These are phyloP conservation scores for Phylloscopus trochiloides DNA, from an alignment of 2,113 vertebrate genomes.

Conservation along the genomic window DNA sequence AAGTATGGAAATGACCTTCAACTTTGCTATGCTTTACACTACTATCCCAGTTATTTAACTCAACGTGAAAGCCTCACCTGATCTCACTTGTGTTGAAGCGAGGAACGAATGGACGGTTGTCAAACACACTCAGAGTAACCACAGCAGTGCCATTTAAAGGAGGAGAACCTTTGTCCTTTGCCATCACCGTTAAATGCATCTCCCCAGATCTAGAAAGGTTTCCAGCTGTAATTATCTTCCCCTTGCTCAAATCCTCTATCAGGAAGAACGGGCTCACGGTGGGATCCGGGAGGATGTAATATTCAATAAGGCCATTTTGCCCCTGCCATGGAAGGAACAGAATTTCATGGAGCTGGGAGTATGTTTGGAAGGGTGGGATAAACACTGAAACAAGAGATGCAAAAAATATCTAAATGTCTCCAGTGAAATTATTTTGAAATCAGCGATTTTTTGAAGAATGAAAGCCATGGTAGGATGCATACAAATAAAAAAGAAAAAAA, in stretches of 20 bases:
- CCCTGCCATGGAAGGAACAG: slow-evolving; percentile 28
- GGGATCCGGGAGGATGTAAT: slow-evolving; percentile 24
- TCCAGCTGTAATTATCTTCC: slow-evolving; percentile 57
- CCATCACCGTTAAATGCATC: slow-evolving; percentile 43
- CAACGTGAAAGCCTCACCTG: slow-evolving; percentile 41
- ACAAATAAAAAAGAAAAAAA: neutral
- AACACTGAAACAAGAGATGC: neutral
- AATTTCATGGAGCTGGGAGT: neutral
- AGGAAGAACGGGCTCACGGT: neutral
- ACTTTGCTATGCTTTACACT: neutral
- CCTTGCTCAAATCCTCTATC: slow-evolving; percentile 36
- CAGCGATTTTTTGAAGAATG: neutral
- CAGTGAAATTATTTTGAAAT: neutral
- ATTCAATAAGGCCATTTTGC: slow-evolving; percentile 51
- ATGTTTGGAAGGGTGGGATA: neutral
- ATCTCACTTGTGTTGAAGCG: slow-evolving; percentile 12
- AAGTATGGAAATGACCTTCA: neutral
- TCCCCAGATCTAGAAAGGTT: slow-evolving; percentile 30
- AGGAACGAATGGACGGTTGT: slow-evolving; percentile 26
- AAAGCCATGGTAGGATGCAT: neutral
- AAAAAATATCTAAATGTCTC: neutral
- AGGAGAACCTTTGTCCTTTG: slow-evolving; percentile 59
- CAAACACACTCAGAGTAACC: slow-evolving; percentile 23
- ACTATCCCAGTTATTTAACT: neutral
- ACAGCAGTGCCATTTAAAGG: slow-evolving; percentile 24